phyloP scores from a whole-genome alignment of 2,113 vertebrate species.

The Muntiacus reevesi region DNA sequence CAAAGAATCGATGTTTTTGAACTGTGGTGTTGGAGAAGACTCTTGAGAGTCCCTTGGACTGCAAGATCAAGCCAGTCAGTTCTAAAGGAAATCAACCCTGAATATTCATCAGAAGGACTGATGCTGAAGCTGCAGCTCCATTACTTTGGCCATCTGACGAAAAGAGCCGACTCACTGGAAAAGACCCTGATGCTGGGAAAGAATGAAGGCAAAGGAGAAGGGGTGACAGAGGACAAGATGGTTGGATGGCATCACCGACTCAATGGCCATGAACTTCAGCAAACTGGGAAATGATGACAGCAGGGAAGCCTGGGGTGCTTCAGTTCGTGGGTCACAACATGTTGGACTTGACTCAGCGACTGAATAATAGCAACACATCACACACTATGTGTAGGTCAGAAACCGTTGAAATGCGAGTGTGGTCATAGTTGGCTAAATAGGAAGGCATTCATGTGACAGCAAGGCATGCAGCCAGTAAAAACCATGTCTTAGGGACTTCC shows the following conservation, averaged over 20 bases:
- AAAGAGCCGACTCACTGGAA: background rate
- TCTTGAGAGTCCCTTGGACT: background rate
- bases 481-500: background rate
- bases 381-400: background rate
- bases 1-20: background rate
- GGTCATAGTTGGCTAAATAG: background rate
- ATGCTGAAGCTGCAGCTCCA: background rate
- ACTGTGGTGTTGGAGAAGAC: background rate
- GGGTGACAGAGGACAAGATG: background rate
- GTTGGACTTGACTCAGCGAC: background rate
- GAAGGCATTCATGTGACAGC: background rate
- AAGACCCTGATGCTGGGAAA: background rate
- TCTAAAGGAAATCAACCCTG: background rate
- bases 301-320: background rate
- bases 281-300: background rate
- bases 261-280: background rate
- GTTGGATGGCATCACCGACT: background rate
- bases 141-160: background rate
- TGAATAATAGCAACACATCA: background rate
- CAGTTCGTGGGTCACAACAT: background rate
- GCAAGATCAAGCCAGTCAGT: background rate
- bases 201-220: background rate
- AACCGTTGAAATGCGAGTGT: background rate
- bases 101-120: background rate
- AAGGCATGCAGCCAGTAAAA: background rate